A percentile compares a stretch with the other conserved stretches of the same genome.
These are phyloP conservation scores for Hesperia comma DNA, from an alignment of 2,888 invertebrate species.

Conservation along the genomic window DNA sequence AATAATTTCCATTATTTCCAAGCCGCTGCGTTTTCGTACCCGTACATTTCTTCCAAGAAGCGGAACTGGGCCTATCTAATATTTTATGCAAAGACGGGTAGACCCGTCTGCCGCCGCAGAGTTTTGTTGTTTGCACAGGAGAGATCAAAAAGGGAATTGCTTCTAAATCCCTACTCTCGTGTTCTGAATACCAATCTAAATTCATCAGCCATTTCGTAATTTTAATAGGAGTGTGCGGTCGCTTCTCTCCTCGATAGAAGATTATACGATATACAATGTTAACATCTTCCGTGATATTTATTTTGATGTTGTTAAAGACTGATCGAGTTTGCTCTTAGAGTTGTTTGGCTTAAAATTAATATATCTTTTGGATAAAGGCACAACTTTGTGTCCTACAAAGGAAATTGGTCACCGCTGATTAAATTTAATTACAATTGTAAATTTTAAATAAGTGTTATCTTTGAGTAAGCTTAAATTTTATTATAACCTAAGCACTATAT, in stretches of 20 bases:
- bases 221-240: slow-evolving; percentile 53
- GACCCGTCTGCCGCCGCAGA: slow-evolving; percentile 65
- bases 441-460: too few relatives aligned
- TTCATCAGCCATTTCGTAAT: slow-evolving; percentile 62
- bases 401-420: too few relatives aligned
- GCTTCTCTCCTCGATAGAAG: slow-evolving; percentile 4
- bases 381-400: too few relatives aligned
- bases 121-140: slow-evolving; percentile 73
- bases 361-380: too few relatives aligned
- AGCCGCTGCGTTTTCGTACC: not conserved
- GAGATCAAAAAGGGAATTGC: slow-evolving; percentile 81
- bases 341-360: too few relatives aligned
- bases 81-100: slow-evolving; percentile 77
- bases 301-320: not conserved
- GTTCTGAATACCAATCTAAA: slow-evolving; percentile 76
- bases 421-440: too few relatives aligned
- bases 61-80: slow-evolving; percentile 54
- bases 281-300: not conserved
- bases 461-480: too few relatives aligned
- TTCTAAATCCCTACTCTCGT: slow-evolving; percentile 71
- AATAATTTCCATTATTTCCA: not conserved
- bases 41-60: slow-evolving; percentile 11
- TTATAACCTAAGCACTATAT: too few relatives aligned
- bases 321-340: not conserved
- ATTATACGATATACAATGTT: not conserved